Conservation (phyloP, 2,797 vertebrate species). For the Lophius americanus region DNA sequence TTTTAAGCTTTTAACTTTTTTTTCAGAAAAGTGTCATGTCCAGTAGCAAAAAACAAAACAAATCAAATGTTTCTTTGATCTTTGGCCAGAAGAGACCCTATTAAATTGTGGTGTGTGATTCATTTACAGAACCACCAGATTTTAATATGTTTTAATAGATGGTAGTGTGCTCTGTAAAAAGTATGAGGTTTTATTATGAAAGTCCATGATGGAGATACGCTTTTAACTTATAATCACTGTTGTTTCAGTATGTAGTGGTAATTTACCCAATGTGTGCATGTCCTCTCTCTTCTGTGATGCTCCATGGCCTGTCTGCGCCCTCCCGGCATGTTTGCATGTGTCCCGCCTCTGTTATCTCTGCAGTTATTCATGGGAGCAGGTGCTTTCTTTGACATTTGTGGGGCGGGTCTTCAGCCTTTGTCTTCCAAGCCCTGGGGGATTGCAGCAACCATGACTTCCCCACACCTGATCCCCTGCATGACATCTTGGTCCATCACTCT, state of each 20-base stretch:
- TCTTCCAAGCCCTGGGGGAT: constrained; percentile 64
- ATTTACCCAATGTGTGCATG: constrained; percentile 51
- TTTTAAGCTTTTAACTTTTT: too few relatives aligned
- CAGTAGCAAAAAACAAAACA: too few relatives aligned
- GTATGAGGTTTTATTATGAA: too few relatives aligned
- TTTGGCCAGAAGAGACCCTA: too few relatives aligned
- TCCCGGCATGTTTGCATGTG: constrained; percentile 70
- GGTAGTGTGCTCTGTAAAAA: too few relatives aligned
- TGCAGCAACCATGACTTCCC: constrained; percentile 61
- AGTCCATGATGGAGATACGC: neutral
- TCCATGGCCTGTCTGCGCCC: constrained; percentile 54
- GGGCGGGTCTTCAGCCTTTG: constrained; percentile 75
- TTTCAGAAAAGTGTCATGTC: too few relatives aligned
- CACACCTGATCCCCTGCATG: constrained; percentile 70
- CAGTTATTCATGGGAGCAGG: constrained; percentile 77
- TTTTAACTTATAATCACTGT: neutral
- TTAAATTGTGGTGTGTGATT: too few relatives aligned
- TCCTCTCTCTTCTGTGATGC: constrained; percentile 49
- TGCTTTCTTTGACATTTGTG: constrained; percentile 75
- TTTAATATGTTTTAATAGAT: too few relatives aligned
- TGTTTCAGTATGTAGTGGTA: constrained; percentile 37
- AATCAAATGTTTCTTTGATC: too few relatives aligned
- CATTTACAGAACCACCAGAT: too few relatives aligned
- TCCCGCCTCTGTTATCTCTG: constrained; percentile 62
- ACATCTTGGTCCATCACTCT: constrained; percentile 64